phyloP scores from a whole-genome alignment of 1,140 invertebrate species.

The Manduca sexta region DNA sequence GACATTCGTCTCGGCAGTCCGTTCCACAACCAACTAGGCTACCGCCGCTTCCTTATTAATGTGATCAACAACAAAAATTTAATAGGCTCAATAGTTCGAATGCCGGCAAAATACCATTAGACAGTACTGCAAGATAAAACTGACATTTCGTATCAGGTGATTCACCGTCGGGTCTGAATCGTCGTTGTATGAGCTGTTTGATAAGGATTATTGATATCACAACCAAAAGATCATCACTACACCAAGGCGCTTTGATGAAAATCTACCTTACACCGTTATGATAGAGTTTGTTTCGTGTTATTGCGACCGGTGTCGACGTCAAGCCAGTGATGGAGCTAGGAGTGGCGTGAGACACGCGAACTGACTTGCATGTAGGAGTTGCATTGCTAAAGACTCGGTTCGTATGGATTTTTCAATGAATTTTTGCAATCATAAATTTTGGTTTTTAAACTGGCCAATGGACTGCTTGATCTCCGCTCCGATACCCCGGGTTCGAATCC shows the following conservation, averaged over 20 bases:
- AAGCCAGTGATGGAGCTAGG: slow-evolving; percentile 2
- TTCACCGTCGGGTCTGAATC: slow-evolving; percentile 21
- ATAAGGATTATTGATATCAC: slow-evolving; percentile 26
- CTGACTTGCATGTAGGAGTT: slow-evolving; percentile 42
- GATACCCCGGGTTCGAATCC: no score
- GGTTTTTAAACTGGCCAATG: background rate
- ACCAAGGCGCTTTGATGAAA: background rate
- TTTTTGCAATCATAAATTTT: slow-evolving; percentile 32
- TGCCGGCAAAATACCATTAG: no score
- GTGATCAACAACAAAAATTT: no score
- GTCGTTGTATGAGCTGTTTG: slow-evolving; percentile 36
- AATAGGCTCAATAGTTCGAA: no score
- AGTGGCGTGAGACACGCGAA: slow-evolving; percentile 47
- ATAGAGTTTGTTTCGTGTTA: slow-evolving; percentile 11
- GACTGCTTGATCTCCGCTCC: no score
- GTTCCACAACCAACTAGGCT: no score
- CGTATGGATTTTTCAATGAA: slow-evolving; percentile 34
- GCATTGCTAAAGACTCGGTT: slow-evolving; percentile 32
- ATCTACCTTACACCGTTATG: background rate
- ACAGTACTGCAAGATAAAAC: slow-evolving; percentile 19
- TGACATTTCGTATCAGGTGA: slow-evolving; percentile 23
- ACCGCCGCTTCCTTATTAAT: no score
- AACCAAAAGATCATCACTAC: background rate
- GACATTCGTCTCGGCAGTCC: no score
- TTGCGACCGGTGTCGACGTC: slow-evolving; percentile 6